A percentile compares a stretch with the other conserved stretches of the same genome.
phyloP scores from a whole-genome alignment of 1,140 invertebrate species.

The Cryptotermes secundus region DNA sequence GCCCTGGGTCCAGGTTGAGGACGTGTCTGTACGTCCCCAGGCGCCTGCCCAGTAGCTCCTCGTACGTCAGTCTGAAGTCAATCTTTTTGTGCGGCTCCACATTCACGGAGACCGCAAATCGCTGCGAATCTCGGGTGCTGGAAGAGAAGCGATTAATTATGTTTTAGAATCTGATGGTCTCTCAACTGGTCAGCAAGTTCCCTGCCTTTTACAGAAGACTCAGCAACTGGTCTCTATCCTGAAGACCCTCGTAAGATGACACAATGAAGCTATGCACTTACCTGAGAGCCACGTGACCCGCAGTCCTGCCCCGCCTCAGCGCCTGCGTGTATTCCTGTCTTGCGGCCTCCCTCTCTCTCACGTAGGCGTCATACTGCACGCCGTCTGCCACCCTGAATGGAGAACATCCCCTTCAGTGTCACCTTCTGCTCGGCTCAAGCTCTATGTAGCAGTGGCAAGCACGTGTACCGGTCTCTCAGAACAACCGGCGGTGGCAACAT shows the following conservation, averaged over 20 bases:
- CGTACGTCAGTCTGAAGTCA: conserved; percentile 44
- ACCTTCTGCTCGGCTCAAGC: too few species aligned
- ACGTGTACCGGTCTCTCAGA: too few species aligned
- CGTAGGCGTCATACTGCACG: conserved; percentile 42
- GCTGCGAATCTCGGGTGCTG: conserved; percentile 39
- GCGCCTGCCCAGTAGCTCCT: conserved; percentile 41
- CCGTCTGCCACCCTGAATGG: conserved; percentile 42
- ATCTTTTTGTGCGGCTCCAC: conserved; percentile 40
- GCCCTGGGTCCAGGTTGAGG: conserved; percentile 41
- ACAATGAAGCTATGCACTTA: too few species aligned
- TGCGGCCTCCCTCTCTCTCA: conserved; percentile 47
- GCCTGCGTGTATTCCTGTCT: conserved; percentile 46
- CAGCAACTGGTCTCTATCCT: too few species aligned
- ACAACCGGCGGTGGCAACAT: too few species aligned
- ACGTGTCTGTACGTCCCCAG: conserved; percentile 41
- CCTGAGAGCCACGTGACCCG: conserved; percentile 39
- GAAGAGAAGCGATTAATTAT: background rate
- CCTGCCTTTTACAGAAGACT: too few species aligned
- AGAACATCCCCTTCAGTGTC: too few species aligned
- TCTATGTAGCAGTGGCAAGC: too few species aligned
- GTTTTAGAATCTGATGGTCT: too few species aligned
- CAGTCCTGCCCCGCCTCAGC: conserved; percentile 43
- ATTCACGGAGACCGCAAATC: conserved; percentile 43
- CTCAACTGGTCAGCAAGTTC: too few species aligned
- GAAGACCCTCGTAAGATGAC: too few species aligned